Evolutionary conservation across 2,888 invertebrate species (phyloP).

Genomic region (Pammene aurita): DNA sequence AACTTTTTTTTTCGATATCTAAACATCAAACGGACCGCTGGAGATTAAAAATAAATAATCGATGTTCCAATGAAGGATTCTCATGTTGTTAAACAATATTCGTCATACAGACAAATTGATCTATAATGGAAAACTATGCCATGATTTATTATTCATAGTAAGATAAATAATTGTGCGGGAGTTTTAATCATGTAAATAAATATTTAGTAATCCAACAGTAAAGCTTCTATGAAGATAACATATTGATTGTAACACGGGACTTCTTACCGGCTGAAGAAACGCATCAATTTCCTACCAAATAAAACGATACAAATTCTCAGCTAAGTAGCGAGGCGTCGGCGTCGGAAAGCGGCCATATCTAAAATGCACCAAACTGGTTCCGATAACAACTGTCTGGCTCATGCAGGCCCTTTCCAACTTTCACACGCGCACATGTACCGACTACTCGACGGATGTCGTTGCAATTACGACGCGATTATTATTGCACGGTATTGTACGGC

Average conservation of each 20-base stretch:
- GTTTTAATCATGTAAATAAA: background rate
- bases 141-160: background rate
- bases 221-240: conserved; percentile 7
- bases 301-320: conserved; percentile 62
- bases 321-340: conserved; percentile 55
- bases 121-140: background rate
- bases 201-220: background rate
- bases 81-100: background rate
- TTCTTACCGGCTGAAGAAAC: conserved; percentile 11
- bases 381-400: conserved; percentile 60
- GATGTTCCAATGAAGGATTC: background rate
- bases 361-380: conserved; percentile 71
- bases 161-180: background rate
- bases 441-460: conserved; percentile 74
- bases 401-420: conserved; percentile 70
- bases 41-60: background rate
- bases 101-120: background rate
- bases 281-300: conserved; percentile 61
- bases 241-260: conserved; percentile 5
- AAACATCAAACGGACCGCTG: no score
- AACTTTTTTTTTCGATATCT: no score
- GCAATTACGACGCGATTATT: conserved; percentile 80
- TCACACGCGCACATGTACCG: conserved; percentile 74
- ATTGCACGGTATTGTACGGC: conserved; percentile 78
- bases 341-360: conserved; percentile 72